These are phyloP conservation scores for Drosophila borealis DNA, from an alignment of 2,888 invertebrate genomes.

Conservation along the genomic window DNA sequence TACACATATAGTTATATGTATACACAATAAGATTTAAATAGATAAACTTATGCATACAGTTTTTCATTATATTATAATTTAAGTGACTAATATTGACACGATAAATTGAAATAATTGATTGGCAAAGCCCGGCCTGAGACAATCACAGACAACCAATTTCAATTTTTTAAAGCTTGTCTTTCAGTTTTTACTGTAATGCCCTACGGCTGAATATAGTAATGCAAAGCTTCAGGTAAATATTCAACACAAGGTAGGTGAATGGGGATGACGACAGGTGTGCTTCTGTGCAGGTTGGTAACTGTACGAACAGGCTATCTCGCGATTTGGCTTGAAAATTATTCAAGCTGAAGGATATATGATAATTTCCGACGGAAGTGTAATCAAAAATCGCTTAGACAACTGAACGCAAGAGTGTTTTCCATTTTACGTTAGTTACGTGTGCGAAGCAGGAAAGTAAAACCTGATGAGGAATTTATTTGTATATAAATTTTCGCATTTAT, in stretches of 20 bases:
- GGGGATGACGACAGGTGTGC: slow-evolving; percentile 31
- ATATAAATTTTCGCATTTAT: slow-evolving; percentile 28
- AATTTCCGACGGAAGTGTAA: slow-evolving; percentile 85
- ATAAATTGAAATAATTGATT: too few relatives aligned
- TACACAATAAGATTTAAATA: too few relatives aligned
- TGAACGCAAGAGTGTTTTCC: slow-evolving; percentile 50
- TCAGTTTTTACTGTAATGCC: neutral
- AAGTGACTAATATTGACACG: too few relatives aligned
- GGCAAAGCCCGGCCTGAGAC: neutral
- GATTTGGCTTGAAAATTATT: slow-evolving; percentile 84
- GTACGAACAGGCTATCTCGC: slow-evolving; percentile 47
- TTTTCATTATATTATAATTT: too few relatives aligned
- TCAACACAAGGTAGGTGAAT: slow-evolving; percentile 5
- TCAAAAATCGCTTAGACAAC: slow-evolving; percentile 85
- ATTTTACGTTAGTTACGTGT: slow-evolving; percentile 28
- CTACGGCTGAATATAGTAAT: neutral
- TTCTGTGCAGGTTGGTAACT: slow-evolving; percentile 22
- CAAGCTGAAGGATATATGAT: slow-evolving; percentile 85
- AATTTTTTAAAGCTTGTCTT: neutral
- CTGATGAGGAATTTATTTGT: slow-evolving; percentile 34
- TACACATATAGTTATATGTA: too few relatives aligned
- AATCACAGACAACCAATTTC: neutral
- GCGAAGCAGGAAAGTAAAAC: slow-evolving; percentile 15
- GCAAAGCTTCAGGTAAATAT: slow-evolving; percentile 10
- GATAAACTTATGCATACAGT: too few relatives aligned